Evolutionary conservation across 2,113 vertebrate genomes (phyloP).

Genomic region (Ceyx cyanopectus): DNA sequence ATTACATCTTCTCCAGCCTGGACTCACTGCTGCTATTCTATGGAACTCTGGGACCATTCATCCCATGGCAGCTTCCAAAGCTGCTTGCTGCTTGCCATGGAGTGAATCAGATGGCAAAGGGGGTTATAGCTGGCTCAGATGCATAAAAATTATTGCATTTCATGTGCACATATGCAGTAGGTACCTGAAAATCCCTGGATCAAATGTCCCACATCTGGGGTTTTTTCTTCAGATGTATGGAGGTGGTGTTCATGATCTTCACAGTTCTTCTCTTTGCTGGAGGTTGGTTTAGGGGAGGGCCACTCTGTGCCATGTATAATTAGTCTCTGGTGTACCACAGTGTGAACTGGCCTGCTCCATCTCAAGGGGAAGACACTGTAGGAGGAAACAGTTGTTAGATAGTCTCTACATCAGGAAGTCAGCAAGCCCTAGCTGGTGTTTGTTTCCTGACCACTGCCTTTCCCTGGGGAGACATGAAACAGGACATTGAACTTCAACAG

Average conservation of each 20-base stretch:
- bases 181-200: not conserved
- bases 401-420: not conserved
- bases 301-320: not conserved
- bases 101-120: not conserved
- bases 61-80: not conserved
- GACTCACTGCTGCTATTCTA: not conserved
- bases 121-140: not conserved
- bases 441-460: constrained; percentile 7
- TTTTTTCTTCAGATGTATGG: not conserved
- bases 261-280: not conserved
- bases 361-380: not conserved
- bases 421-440: not conserved
- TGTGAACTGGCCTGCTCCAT: not conserved
- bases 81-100: not conserved
- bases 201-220: rapidly evolving
- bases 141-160: not conserved
- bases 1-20: not conserved
- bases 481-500: constrained; percentile 35
- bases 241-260: not conserved
- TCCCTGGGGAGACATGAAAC: constrained; percentile 14
- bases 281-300: not conserved
- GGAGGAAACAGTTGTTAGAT: not conserved
- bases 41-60: not conserved
- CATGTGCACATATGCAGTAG: not conserved
- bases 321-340: not conserved